Conservation (phyloP, 2,888 invertebrate genomes). For the Teinopalpus imperialis region DNA sequence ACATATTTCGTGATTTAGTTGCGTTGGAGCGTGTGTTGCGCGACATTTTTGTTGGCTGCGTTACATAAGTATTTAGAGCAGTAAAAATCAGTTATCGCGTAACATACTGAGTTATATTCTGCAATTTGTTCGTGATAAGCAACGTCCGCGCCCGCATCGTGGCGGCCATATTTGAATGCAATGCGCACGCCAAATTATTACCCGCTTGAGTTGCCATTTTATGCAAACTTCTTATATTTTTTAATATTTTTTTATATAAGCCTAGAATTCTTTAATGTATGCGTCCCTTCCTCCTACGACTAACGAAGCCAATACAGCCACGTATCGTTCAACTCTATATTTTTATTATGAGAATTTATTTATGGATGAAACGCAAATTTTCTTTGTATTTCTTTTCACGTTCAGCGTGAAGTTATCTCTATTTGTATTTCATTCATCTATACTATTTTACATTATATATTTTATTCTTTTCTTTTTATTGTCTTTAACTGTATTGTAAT, state of each 20-base stretch:
- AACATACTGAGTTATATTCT: constrained; percentile 47
- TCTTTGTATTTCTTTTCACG: too few species aligned
- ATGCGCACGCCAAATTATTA: constrained; percentile 16
- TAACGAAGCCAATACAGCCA: too few species aligned
- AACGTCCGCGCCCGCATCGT: constrained; percentile 49
- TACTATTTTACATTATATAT: too few species aligned
- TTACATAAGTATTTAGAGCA: constrained; percentile 56
- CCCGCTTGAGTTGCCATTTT: constrained; percentile 7
- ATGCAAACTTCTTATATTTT: constrained; percentile 12
- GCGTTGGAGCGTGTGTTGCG: constrained; percentile 19
- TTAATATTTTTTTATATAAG: neutral
- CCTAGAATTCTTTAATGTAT: neutral
- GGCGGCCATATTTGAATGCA: constrained; percentile 23
- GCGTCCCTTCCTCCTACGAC: too few species aligned
- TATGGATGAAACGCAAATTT: too few species aligned
- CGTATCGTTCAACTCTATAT: too few species aligned
- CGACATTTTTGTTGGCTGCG: constrained; percentile 35
- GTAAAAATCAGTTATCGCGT: constrained; percentile 51
- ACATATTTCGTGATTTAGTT: constrained; percentile 26
- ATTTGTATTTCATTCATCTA: too few species aligned
- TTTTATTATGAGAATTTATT: too few species aligned
- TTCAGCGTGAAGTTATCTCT: too few species aligned
- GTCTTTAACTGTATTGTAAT: too few species aligned
- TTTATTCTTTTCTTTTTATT: too few species aligned
- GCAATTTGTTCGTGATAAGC: constrained; percentile 45